Evolutionary conservation across 2,888 invertebrate genomes (phyloP), one percentile per base, ranked within the genome.

Genomic region (Heteromurus nitidus): DNA sequence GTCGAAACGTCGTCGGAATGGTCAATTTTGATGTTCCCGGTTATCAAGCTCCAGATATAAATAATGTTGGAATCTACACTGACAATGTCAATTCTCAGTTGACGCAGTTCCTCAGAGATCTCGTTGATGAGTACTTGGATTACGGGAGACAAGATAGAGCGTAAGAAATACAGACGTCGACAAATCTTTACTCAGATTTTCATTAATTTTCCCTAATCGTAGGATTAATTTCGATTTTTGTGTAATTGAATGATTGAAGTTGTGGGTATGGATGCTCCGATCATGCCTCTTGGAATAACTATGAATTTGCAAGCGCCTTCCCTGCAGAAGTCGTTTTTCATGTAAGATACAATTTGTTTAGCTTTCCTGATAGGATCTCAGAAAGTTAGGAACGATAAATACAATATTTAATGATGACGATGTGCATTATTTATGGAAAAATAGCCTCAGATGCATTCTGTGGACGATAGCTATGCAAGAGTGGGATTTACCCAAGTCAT

Each of bases 1-100:
- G 60, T 0, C 70, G 72, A 1, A 65, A 82, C 22, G 84, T 84
- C 5, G 68, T 68, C 3, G 64, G 62, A 5, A 84, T 84, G 84
- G 7, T 82, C 20, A 84, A 84, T 28, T 77, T 76, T 36, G 84
- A 84, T 42, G 68, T 82, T 1, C 62, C 30, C 7, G 77, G 82
- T 1, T 73, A 68, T 60, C 65, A 77, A 18, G 26, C 53, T 13
- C 30, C 31, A 1, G 72, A 62, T 0, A 64, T 16, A 9, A 50
- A 42, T 5, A 47, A 53, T 0, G 68, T 84, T 42, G 83, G 67
- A 0, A 60, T 85, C 47, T 60, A 75, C 24, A 82, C 82, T 2
- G 85, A 85, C 26, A 65, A 80, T 62, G 68, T 67, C 3, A 65
- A 72, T 31, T 62, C 55, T 7, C 67, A 36, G 2, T 47, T 84